Base-by-base conservation (phyloP, 1,140 invertebrate species). In the Uloborus diversus region DNA sequence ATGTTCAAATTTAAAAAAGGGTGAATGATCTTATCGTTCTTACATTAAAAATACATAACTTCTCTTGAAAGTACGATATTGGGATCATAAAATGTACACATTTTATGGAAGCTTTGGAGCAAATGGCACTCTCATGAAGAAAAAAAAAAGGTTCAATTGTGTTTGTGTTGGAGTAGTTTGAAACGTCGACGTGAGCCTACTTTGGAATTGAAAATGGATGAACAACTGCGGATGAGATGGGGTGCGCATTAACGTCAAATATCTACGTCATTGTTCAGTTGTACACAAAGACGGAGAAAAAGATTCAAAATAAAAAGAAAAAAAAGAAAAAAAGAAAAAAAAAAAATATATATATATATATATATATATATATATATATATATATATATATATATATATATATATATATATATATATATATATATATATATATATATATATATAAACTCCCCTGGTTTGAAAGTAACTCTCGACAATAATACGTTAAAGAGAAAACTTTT, bases 401-500 rank as follows among this genome's bases (percentile, higher is more conserved):
- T n/a, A n/a, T n/a, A n/a, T n/a, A n/a, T n/a, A n/a, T n/a, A n/a
- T n/a, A n/a, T n/a, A n/a, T n/a, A n/a, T n/a, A n/a, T n/a, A n/a
- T n/a, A n/a, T n/a, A n/a, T n/a, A n/a, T n/a, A n/a, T n/a, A n/a
- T n/a, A n/a, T n/a, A n/a, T n/a, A n/a, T n/a, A n/a, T n/a, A n/a
- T n/a, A n/a, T 65, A 78, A 78, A 78, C 47, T 78, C 57, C 62
- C 32, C 14, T 47, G 57, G 32, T 61, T 27, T 28, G 62, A 78
- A 78, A 78, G 73, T 78, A 78, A 78, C 73, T 78, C 73, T 78
- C 33, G 61, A 51, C 73, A 78, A 78, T 79, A 79, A 79, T 79
- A 66, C 76, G 64, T 79, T 79, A 79, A 79, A 69, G 76, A 79
- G 76, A 79, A 79, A 79, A 79, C 76, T 79, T 79, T 79, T 79